Conservation (phyloP, 1,140 invertebrate genomes). For the Drosophila mayri region DNA sequence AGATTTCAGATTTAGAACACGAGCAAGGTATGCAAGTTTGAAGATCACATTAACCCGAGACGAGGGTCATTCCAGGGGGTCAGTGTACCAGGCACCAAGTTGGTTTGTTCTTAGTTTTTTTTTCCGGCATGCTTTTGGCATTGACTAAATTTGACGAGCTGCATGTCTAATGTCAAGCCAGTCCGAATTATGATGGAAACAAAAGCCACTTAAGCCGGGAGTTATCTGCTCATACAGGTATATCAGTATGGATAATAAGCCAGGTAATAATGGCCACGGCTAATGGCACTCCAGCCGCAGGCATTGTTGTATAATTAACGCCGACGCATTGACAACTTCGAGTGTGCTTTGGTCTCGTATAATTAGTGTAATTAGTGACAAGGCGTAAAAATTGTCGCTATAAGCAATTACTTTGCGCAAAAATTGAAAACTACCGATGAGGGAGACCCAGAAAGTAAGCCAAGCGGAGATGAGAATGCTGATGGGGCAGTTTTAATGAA, state of each 20-base stretch:
- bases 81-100: slow-evolving; percentile 36
- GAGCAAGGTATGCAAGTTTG: not conserved
- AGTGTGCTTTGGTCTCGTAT: slow-evolving; percentile 24
- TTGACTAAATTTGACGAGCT: slow-evolving; percentile 47
- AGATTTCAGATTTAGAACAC: slow-evolving; percentile 6
- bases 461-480: slow-evolving; percentile 31
- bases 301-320: slow-evolving; percentile 71
- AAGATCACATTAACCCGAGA: slow-evolving; percentile 23
- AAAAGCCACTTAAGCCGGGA: slow-evolving; percentile 43
- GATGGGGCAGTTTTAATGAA: slow-evolving; percentile 32
- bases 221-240: slow-evolving; percentile 35
- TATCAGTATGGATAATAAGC: slow-evolving; percentile 48
- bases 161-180: slow-evolving; percentile 42
- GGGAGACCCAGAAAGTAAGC: slow-evolving; percentile 42
- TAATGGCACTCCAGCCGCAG: slow-evolving; percentile 49
- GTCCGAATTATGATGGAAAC: slow-evolving; percentile 29
- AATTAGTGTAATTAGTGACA: slow-evolving; percentile 75
- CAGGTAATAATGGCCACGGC: slow-evolving; percentile 43
- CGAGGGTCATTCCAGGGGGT: slow-evolving; percentile 33
- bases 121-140: slow-evolving; percentile 44
- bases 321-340: slow-evolving; percentile 61
- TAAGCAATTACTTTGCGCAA: slow-evolving; percentile 50
- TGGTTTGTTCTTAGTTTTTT: slow-evolving; percentile 15
- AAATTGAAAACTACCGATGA: slow-evolving; percentile 25
- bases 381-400: slow-evolving; percentile 61